phyloP scores from a whole-genome alignment of 2,113 vertebrate species.

The Cyanocitta stelleri region DNA sequence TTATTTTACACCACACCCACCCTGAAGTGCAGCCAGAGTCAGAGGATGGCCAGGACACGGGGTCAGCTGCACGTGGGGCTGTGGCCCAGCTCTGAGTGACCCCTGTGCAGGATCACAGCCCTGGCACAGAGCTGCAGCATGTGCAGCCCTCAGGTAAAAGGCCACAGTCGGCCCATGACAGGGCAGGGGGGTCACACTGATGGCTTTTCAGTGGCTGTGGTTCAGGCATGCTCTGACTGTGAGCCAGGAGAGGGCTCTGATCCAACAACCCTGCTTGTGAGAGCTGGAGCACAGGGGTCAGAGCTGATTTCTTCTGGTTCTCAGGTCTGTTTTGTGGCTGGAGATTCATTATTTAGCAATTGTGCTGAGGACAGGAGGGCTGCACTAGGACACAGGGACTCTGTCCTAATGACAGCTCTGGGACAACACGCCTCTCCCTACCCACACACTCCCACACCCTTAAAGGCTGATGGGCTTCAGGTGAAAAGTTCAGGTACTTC shows the following conservation, averaged over 20 bases:
- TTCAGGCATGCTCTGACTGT: background rate
- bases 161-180: background rate
- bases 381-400: background rate
- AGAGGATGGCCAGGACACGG: fast-evolving
- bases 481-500: background rate
- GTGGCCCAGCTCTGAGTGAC: background rate
- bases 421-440: background rate
- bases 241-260: background rate
- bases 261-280: background rate
- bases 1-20: background rate
- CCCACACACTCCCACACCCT: background rate
- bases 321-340: background rate
- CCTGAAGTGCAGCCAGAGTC: background rate
- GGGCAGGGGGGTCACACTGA: background rate
- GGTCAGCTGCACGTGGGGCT: fast-evolving
- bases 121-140: background rate
- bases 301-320: background rate
- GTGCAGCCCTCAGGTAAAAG: background rate
- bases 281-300: background rate
- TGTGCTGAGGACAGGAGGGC: background rate
- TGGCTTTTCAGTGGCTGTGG: background rate
- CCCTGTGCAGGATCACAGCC: background rate
- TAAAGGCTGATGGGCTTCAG: background rate
- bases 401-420: background rate
- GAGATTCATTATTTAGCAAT: background rate